These are phyloP conservation scores for Cephus spinipes DNA, from an alignment of 2,888 invertebrate species.

Conservation along the genomic window DNA sequence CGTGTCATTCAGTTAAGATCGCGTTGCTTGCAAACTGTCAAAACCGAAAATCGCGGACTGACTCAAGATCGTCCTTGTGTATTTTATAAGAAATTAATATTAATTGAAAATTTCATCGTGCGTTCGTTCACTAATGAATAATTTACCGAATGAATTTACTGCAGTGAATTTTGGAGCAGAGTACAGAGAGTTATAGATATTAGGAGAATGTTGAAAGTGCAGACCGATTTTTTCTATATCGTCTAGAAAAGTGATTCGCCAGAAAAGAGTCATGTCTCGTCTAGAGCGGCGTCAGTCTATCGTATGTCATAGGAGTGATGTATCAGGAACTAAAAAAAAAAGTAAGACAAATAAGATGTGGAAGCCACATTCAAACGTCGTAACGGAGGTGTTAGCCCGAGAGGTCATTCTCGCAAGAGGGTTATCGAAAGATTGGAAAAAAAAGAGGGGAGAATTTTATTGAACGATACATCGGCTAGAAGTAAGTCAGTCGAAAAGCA, in stretches of 20 bases:
- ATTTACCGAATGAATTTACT: too few relatives aligned
- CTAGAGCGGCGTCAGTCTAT: not conserved
- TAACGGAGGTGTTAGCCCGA: slow-evolving; percentile 48
- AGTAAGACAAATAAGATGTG: not conserved
- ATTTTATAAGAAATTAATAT: too few relatives aligned
- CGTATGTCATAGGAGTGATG: not conserved
- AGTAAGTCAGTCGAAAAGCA: slow-evolving; percentile 51
- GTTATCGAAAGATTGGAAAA: slow-evolving; percentile 50
- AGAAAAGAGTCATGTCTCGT: not conserved
- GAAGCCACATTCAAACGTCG: not conserved
- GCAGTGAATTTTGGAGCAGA: not conserved
- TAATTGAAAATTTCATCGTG: not conserved
- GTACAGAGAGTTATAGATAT: not conserved
- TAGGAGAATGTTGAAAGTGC: too few relatives aligned
- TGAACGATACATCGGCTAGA: slow-evolving; percentile 36
- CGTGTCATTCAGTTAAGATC: too few relatives aligned
- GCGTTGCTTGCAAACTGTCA: too few relatives aligned
- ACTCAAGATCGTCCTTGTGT: too few relatives aligned
- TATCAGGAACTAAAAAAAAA: not conserved
- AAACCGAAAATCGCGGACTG: too few relatives aligned
- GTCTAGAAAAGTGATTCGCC: not conserved
- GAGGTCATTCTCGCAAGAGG: slow-evolving; percentile 53
- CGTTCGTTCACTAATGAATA: not conserved
- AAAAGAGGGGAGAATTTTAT: slow-evolving; percentile 53
- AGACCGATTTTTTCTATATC: not conserved